These are phyloP conservation scores for Bombus terrestris DNA, from an alignment of 1,140 invertebrate genomes.

Conservation along the genomic window DNA sequence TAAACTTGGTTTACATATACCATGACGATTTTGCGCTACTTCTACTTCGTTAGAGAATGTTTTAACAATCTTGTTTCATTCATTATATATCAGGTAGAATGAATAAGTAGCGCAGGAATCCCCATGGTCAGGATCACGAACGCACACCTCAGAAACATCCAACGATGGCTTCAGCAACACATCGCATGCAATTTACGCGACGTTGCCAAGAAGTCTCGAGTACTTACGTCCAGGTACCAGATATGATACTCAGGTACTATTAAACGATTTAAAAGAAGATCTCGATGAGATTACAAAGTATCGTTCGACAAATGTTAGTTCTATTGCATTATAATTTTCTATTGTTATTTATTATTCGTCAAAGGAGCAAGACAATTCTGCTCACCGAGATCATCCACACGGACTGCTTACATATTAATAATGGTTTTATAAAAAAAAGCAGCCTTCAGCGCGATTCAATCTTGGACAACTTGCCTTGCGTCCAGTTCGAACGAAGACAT, in stretches of 20 bases:
- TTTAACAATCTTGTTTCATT: background rate
- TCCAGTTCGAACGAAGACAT: slow-evolving; percentile 68
- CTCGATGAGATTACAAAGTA: slow-evolving; percentile 39
- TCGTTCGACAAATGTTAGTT: too few relatives aligned
- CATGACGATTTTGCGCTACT: slow-evolving; percentile 63
- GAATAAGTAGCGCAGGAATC: slow-evolving; percentile 54
- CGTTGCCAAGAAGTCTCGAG: slow-evolving; percentile 70
- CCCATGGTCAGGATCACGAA: slow-evolving; percentile 66
- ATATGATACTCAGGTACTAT: background rate
- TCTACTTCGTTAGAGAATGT: background rate
- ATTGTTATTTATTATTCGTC: background rate
- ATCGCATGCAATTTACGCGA: slow-evolving; percentile 74
- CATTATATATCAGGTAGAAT: background rate
- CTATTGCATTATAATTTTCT: background rate
- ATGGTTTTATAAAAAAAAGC: background rate
- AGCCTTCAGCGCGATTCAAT: slow-evolving; percentile 26
- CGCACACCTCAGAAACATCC: slow-evolving; percentile 74
- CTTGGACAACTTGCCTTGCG: slow-evolving; percentile 69
- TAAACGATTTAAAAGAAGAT: slow-evolving; percentile 14
- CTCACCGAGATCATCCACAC: slow-evolving; percentile 52
- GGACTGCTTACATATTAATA: slow-evolving; percentile 16
- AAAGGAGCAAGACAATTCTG: background rate
- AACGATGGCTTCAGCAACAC: slow-evolving; percentile 69
- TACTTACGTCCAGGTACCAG: slow-evolving; percentile 55
- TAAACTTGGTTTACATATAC: slow-evolving; percentile 37